Base-by-base conservation (phyloP, 1,140 invertebrate species). In the Drosophila varians region DNA sequence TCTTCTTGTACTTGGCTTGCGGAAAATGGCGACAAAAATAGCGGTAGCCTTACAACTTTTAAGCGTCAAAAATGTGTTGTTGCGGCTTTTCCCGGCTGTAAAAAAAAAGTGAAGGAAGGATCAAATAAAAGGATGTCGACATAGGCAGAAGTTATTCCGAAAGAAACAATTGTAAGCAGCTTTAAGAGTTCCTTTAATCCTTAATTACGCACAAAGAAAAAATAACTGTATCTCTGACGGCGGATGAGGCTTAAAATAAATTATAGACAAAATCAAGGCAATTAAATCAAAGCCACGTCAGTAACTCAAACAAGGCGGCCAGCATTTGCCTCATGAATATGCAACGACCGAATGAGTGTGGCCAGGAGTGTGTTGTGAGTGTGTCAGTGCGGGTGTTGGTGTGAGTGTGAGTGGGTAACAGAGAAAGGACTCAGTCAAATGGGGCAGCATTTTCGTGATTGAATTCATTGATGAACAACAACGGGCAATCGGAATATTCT, bases 401-500 rank as follows among this genome's bases (percentile, higher is more conserved):
- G 45, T 65, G 56, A 26, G 55, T 46, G 19, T 38, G 61, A 28
- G 52, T 26, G 36, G 55, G 28, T 38, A 23, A 34, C 19, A 12
- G 38, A 36, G 55, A 46, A 60, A 25, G 61, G 60, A 46, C 14
- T 46, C 51, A 58, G 56, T 48, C 61, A 74, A 74, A 74, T 57
- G 47, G 71, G 52, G 38, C 75, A 86, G 77, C 68, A 79, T 87
- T 80, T 86, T 80, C 82, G 73, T 86, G 82, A 86, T 86, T 86
- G 82, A 86, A 87, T 86, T 87, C 80, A 86, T 86, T 87, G 80
- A 77, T 80, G 77, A 86, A 80, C 80, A 84, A 79, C 80, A 78
- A 65, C 62, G 57, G 31, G 34, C 36, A 4, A 36, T 3, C 19
- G 26, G 21, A 2, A 26, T 6, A 26, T 14, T 40, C 21, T n/a